Evolutionary conservation across 2,797 vertebrate species (phyloP), one percentile per base, ranked within the genome.

Genomic region (Sarcophilus harrisii): DNA sequence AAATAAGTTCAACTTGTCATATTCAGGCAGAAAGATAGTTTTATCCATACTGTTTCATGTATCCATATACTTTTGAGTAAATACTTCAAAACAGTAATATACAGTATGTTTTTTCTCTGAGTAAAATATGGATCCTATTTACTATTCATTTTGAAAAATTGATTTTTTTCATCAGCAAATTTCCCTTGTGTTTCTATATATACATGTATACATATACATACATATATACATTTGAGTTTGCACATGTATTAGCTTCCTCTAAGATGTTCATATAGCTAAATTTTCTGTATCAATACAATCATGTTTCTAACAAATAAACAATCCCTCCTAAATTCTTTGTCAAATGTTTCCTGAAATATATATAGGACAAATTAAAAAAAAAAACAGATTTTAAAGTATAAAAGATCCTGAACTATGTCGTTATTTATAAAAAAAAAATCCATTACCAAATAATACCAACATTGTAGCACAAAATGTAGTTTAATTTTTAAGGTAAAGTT

Each of bases 401-500:
- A 66, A 94, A 57, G n/a, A 96, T 11, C 30, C 5, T 57, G 38
- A 58, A 93, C 4, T 92, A 30, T 90, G 58, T 21, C 94, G 38
- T 81, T 52, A 30, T 30, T 55, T 95, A 58, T 60, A 55, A 55
- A 55, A 55, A 6, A 55, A 55, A 55, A 55, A 55, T 1, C 54
- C 8, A 32, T 59, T 60, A 91, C 89, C 45, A 95, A 62, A 94
- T 30, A 89, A 92, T 81, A 81, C 38, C 24, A 92, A 8, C 6
- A 52, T 59, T 87, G 8, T 29, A 58, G 16, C 14, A 3, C 45
- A 91, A 94, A 27, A 45, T 49, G 32, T 24, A 38, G 66, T 81
- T 81, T 91, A 73, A 90, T 95, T 96, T 92, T 28, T 91, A 95
- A 94, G 52, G 28, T 38, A 95, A 94, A 62, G 58, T 90, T 30